These are phyloP conservation scores for Tinamus major DNA, from an alignment of 2,797 vertebrate genomes.

Conservation along the genomic window DNA sequence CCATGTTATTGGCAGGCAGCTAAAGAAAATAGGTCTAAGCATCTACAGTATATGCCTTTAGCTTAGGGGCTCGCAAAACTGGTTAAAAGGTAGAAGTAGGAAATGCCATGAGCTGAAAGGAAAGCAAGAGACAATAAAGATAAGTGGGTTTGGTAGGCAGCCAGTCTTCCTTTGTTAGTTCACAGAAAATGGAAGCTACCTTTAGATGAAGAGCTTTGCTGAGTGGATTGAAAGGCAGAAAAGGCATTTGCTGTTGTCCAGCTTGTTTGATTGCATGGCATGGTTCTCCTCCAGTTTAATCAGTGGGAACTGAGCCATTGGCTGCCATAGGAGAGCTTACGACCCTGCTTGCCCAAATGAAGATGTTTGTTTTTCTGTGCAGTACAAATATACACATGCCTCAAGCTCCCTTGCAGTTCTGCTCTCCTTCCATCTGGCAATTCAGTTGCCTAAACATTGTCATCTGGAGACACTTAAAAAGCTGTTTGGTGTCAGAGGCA, in stretches of 20 bases:
- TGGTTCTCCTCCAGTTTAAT: neutral
- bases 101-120: neutral
- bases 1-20: neutral
- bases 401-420: neutral
- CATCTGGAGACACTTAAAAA: constrained; percentile 3
- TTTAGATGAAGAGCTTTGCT: neutral
- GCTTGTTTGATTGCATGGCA: neutral
- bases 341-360: neutral
- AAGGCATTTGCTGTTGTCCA: neutral
- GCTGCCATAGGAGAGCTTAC: neutral
- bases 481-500: neutral
- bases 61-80: neutral
- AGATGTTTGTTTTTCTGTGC: neutral
- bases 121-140: neutral
- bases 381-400: neutral
- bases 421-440: neutral
- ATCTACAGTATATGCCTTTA: neutral
- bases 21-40: neutral
- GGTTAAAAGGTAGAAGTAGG: neutral
- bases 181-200: neutral
- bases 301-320: neutral
- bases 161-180: neutral
- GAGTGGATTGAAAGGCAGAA: neutral
- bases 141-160: neutral
- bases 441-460: neutral